Conservation (phyloP, 2,113 vertebrate genomes). For the Felis catus region F.catus_Fca126_mat1.0 CM031426.1:54838001-54838500, state of each 20-base stretch:
- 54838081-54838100: background rate
- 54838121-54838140: background rate
- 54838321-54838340: background rate
- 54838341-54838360: background rate
- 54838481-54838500: too few species aligned
- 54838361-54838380: background rate
- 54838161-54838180: background rate
- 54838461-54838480: background rate
- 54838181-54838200: accelerated
- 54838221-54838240: background rate
- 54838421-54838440: background rate
- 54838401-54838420: background rate
- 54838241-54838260: background rate
- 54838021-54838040: background rate
- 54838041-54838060: background rate
- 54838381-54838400: background rate
- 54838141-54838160: background rate
- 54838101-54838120: background rate
- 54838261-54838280: background rate
- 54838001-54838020: background rate
- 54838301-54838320: background rate
- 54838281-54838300: background rate
- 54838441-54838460: background rate
- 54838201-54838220: background rate
- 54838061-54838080: background rate